phyloP scores from a whole-genome alignment of 2,797 vertebrate species.

The Enteromius afrohamiltoni region DNA sequence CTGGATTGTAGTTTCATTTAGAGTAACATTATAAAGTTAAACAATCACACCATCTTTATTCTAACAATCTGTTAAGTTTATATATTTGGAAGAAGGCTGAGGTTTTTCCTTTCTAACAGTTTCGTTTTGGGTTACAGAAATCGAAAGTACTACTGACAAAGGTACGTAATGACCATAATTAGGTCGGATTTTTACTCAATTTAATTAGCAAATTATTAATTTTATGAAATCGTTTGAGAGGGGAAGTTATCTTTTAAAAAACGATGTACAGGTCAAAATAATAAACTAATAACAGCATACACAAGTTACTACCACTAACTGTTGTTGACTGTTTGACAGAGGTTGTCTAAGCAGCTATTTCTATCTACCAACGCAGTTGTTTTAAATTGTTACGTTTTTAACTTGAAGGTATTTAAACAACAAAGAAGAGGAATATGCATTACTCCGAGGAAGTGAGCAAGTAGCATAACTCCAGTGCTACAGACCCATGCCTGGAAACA shows the following conservation, averaged over 20 bases:
- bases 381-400: background rate
- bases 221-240: background rate
- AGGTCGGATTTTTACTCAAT: background rate
- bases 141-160: conserved; percentile 29
- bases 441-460: conserved; percentile 1
- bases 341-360: background rate
- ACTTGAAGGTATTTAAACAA: background rate
- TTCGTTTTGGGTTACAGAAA: conserved; percentile 7
- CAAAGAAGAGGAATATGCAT: too few species aligned
- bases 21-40: background rate
- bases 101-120: background rate
- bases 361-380: background rate
- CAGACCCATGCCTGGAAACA: background rate
- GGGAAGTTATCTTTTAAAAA: background rate
- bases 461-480: background rate
- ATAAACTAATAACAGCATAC: background rate
- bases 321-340: background rate
- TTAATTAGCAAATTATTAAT: background rate
- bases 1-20: background rate
- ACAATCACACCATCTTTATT: background rate
- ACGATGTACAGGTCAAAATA: background rate
- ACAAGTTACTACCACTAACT: background rate
- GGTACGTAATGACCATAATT: background rate
- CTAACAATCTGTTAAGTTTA: background rate
- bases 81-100: background rate